Conservation (phyloP, 1,140 invertebrate genomes). For the Scylla paramamosain region DNA sequence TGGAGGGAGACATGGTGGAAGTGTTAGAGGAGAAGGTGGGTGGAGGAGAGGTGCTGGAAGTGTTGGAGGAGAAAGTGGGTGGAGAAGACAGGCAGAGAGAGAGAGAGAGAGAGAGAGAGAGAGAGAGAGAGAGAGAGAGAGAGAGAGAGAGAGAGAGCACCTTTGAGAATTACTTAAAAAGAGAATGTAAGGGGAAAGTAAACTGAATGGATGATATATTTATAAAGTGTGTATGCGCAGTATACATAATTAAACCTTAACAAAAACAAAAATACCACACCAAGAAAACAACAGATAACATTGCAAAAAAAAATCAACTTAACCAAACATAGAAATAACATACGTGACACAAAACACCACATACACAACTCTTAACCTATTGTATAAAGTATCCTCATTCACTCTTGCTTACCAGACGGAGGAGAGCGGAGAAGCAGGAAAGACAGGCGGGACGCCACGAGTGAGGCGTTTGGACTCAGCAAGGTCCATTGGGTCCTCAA, state of each 20-base stretch:
- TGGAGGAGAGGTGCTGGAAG: too few relatives aligned
- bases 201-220: neutral
- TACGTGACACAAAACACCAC: neutral
- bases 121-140: conserved; percentile 33
- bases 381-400: neutral
- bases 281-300: neutral
- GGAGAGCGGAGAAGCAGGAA: neutral
- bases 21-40: neutral
- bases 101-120: conserved; percentile 33
- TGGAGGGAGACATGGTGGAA: neutral
- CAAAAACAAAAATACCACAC: neutral
- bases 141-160: neutral
- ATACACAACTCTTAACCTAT: neutral
- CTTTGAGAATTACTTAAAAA: neutral
- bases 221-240: neutral
- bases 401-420: neutral
- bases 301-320: neutral
- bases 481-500: neutral
- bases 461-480: neutral
- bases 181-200: neutral
- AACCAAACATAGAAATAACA: neutral
- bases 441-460: neutral
- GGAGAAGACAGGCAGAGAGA: neutral
- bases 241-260: neutral
- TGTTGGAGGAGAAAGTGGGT: too few relatives aligned